Evolutionary conservation across 2,113 vertebrate genomes (phyloP), one percentile per base, ranked within the genome.

Genomic region (Microcebus jonahi): DNA sequence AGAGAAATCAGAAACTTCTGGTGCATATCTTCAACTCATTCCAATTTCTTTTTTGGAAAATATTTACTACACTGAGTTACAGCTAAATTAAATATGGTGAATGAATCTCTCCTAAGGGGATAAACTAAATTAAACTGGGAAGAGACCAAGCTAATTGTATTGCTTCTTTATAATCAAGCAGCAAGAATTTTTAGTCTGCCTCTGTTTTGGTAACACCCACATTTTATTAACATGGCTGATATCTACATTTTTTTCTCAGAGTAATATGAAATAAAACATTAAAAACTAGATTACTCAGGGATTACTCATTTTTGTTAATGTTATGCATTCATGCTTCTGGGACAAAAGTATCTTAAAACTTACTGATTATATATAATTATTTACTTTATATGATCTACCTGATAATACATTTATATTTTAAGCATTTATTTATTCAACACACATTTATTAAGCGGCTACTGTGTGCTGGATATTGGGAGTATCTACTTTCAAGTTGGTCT

Each of bases 121-220:
- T 93, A 97, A 95, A 98, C 14, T 94, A 97, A 97, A 98, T 98
- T 98, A 98, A 98, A 97, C 88, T 55, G 94, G 34, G 77, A 97
- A 95, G 88, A 96, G 84, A 85, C 34, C 48, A 98, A 97, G 68
- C 18, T 96, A 98, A 98, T 95, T 96, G 15, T 91, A 96, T 65
- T 94, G 25, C 42, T 88, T 96, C 94, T 96, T 94, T 89, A 91
- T 97, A 98, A 98, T 92, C 42, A 96, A 95, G 80, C 25, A 97
- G 70, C 73, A 87, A 70, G 73, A 98, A 95, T 97, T 96, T 70
- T 97, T 96, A 87, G 63, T 96, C 67, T 42, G 6, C 57, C 45
- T 91, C 31, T 96, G 5, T 6, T 97, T 96, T 76, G 31, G 27
- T 94, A 90, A 88, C 13, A 89, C 15, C 90, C 83, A 80, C 4